Percentiles rank a stretch among this genome's conserved stretches.
Evolutionary conservation across 2,797 vertebrate genomes (phyloP).

Genomic region (Crenuchus spilurus): DNA sequence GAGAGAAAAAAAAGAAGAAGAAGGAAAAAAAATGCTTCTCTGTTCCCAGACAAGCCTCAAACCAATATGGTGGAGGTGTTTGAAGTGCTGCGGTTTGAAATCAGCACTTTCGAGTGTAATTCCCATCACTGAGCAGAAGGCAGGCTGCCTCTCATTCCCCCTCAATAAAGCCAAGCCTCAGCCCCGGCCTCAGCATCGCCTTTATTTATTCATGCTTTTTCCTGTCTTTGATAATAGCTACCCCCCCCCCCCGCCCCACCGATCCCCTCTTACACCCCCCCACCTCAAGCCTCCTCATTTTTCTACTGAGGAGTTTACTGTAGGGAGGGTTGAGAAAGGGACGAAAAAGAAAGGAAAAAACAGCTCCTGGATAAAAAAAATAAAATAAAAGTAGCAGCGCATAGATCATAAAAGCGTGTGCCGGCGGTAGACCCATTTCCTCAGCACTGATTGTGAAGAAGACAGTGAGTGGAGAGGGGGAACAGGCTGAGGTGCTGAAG

Average conservation of each 20-base stretch:
- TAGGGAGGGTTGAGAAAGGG: constrained; percentile 12
- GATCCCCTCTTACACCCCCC: constrained; percentile 32
- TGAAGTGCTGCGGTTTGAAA: constrained; percentile 47
- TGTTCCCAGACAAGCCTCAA: constrained; percentile 30
- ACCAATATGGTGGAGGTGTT: constrained; percentile 45
- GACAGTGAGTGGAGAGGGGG: constrained; percentile 68
- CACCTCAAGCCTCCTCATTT: constrained; percentile 59
- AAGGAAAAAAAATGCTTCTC: constrained; percentile 27
- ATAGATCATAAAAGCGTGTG: constrained; percentile 76
- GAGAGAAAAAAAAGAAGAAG: neutral
- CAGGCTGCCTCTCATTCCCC: constrained; percentile 39
- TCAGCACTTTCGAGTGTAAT: constrained; percentile 59
- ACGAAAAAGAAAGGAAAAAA: constrained; percentile 6
- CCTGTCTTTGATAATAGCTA: constrained; percentile 60
- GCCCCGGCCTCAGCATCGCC: constrained; percentile 53
- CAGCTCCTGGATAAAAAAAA: constrained; percentile 63
- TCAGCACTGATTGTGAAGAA: constrained; percentile 67
- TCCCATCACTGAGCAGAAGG: constrained; percentile 52
- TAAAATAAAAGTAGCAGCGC: constrained; percentile 68
- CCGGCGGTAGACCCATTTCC: constrained; percentile 68
- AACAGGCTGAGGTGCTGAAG: constrained; percentile 66
- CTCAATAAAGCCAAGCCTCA: constrained; percentile 49
- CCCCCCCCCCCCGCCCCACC: constrained; percentile 52
- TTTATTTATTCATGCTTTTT: constrained; percentile 65
- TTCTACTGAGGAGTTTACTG: constrained; percentile 54